Percentiles rank a stretch among this genome's conserved stretches.
Evolutionary conservation across 2,888 invertebrate species (phyloP).

Genomic region (Tenthredo distinguenda): DNA sequence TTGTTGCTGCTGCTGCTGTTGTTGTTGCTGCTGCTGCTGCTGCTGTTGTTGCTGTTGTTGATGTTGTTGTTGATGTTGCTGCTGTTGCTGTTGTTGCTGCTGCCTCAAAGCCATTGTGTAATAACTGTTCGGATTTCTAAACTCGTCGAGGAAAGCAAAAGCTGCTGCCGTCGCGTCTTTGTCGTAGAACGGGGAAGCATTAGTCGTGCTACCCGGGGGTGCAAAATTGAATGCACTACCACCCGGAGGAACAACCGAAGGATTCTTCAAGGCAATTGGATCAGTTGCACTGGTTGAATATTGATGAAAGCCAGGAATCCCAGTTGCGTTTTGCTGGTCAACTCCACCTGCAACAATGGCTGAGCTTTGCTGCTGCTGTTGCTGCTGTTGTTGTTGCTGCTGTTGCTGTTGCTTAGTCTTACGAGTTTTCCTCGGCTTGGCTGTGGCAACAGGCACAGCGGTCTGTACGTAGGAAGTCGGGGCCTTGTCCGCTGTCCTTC

Average conservation of each 20-base stretch:
- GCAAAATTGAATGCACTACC: conserved; percentile 93
- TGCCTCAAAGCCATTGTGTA: conserved; percentile 72
- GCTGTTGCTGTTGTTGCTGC: conserved; percentile 59
- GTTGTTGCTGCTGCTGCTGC: conserved; percentile 63
- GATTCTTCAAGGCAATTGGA: conserved; percentile 83
- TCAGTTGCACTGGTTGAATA: conserved; percentile 68
- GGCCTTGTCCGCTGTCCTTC: conserved; percentile 69
- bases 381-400: conserved; percentile 69
- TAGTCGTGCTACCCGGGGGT: conserved; percentile 78
- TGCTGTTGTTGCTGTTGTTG: conserved; percentile 54
- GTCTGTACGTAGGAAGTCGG: conserved; percentile 59
- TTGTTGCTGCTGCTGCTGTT: conserved; percentile 55
- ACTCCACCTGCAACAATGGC: conserved; percentile 57
- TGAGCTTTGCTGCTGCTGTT: conserved; percentile 64
- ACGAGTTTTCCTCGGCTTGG: conserved; percentile 65
- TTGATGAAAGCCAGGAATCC: conserved; percentile 71
- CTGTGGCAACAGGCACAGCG: conserved; percentile 56
- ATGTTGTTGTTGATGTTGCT: conserved; percentile 55
- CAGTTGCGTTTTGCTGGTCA: conserved; percentile 62
- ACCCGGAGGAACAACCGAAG: conserved; percentile 84
- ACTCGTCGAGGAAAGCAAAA: conserved; percentile 74
- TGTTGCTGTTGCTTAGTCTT: conserved; percentile 64
- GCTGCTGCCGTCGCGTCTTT: conserved; percentile 75
- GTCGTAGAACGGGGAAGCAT: conserved; percentile 73
- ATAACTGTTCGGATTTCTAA: conserved; percentile 74